Base-by-base conservation (phyloP, 2,113 vertebrate genomes). In the Xiphorhynchus elegans region DNA sequence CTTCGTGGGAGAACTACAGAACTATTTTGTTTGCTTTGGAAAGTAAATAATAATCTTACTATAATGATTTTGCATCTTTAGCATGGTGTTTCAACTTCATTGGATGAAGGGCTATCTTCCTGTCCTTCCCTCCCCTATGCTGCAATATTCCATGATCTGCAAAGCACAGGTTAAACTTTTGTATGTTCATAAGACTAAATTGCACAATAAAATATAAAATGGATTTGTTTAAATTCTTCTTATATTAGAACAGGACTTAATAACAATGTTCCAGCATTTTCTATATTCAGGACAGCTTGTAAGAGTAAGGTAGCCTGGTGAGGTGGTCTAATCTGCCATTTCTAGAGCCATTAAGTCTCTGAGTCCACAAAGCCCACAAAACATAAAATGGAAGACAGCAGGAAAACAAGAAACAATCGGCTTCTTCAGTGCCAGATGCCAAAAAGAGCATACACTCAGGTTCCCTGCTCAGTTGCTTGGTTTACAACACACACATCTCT, bases 401-500 rank as follows among this genome's bases (percentile, higher is more conserved):
- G n/a, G 35, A 82, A 89, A 91, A 79, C 39, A 70, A 83, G 47
- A 82, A 78, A 40, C 20, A 42, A 12, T 4, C 1, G 0, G 26
- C 16, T 23, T 77, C 49, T 73, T 42, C 53, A 68, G 49, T 47
- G 20, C 5, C 59, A 93, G 31, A 33, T 63, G 39, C 44, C 64
- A 78, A 68, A 72, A 58, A 33, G 25, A 72, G 35, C 0, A 4
- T 75, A 81, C 26, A 28, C 20, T 42, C 44, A 53, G 39, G 23
- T 76, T 58, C 29, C 12, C 1, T 1, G 19, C 18, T 62, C 0
- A 0, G 46, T 46, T 84, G 35, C 67, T 31, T 59, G 23, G 44
- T 69, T 78, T 87, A 47, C 7, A 49, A 59, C 20, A 50, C 25
- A 25, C 18, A 50, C 33, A 40, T 60, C 50, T 50, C 67, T 59